Conservation (phyloP, 2,888 invertebrate species). For the Eilema caniola region DNA sequence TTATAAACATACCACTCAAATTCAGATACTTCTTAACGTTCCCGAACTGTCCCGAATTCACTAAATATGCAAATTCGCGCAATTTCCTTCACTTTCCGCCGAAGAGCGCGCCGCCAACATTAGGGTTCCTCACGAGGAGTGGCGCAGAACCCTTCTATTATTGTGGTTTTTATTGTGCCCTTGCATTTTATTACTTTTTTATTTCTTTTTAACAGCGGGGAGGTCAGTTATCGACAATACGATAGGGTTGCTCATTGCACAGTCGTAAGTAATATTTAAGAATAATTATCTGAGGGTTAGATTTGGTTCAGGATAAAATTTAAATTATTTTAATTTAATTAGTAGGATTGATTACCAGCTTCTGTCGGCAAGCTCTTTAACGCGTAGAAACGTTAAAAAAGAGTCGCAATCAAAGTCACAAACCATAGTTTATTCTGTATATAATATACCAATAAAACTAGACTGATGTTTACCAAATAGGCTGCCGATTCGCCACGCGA, state of each 20-base stretch:
- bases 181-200: constrained; percentile 86
- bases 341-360: too few relatives aligned
- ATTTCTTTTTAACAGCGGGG: constrained; percentile 81
- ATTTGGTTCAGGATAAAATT: constrained; percentile 3
- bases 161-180: constrained; percentile 69
- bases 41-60: constrained; percentile 7
- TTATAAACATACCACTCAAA: not conserved
- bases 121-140: constrained; percentile 52
- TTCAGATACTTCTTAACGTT: constrained; percentile 17
- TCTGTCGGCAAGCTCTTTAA: too few relatives aligned
- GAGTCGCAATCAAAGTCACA: too few relatives aligned
- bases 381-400: too few relatives aligned
- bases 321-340: too few relatives aligned
- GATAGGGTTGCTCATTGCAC: constrained; percentile 59
- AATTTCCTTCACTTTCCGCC: constrained; percentile 43
- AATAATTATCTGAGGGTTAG: not conserved
- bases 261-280: not conserved
- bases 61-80: constrained; percentile 45
- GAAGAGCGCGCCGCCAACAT: constrained; percentile 56
- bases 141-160: constrained; percentile 68
- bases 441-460: too few relatives aligned
- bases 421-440: too few relatives aligned
- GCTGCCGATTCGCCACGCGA: too few relatives aligned
- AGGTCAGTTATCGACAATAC: constrained; percentile 69
- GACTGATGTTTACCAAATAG: too few relatives aligned